These are phyloP conservation scores for Epinotia ramella DNA, from an alignment of 2,888 invertebrate species.

Conservation along the genomic window DNA sequence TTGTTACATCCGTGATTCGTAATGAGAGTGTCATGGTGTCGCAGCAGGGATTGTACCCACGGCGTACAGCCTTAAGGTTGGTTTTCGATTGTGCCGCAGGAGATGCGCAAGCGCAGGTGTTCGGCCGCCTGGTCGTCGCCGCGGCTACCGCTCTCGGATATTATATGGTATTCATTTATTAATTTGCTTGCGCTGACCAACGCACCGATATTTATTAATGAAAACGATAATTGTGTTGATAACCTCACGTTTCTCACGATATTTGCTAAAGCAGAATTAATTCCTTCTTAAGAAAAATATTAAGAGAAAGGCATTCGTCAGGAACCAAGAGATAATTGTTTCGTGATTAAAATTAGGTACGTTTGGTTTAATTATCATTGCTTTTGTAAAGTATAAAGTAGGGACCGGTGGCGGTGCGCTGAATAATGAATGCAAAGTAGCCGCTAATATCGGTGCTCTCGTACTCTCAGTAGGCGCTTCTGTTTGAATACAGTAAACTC, in stretches of 20 bases:
- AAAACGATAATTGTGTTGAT: constrained; percentile 46
- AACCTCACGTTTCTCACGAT: constrained; percentile 28
- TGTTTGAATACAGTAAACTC: neutral
- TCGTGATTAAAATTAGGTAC: constrained; percentile 27
- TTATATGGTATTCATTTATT: constrained; percentile 83
- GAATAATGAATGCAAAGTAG: constrained; percentile 15
- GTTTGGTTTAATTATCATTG: constrained; percentile 25
- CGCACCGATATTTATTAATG: constrained; percentile 60
- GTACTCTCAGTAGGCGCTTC: constrained; percentile 32
- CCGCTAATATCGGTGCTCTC: constrained; percentile 16
- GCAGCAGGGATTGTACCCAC: constrained; percentile 42
- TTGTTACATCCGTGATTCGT: constrained; percentile 83
- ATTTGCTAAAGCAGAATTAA: constrained; percentile 17
- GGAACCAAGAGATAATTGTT: constrained; percentile 27
- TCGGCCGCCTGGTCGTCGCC: constrained; percentile 82
- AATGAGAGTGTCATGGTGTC: constrained; percentile 67
- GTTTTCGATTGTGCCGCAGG: constrained; percentile 51
- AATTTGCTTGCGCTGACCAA: constrained; percentile 80
- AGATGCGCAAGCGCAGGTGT: constrained; percentile 83
- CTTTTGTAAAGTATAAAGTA: constrained; percentile 29
- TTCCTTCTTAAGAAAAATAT: constrained; percentile 19
- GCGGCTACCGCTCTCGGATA: constrained; percentile 79
- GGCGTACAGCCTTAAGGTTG: constrained; percentile 47
- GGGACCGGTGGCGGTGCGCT: neutral
- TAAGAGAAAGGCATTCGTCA: constrained; percentile 31